Evolutionary conservation across 2,888 invertebrate genomes (phyloP).

Genomic region (Caenorhabditis sp.): DNA sequence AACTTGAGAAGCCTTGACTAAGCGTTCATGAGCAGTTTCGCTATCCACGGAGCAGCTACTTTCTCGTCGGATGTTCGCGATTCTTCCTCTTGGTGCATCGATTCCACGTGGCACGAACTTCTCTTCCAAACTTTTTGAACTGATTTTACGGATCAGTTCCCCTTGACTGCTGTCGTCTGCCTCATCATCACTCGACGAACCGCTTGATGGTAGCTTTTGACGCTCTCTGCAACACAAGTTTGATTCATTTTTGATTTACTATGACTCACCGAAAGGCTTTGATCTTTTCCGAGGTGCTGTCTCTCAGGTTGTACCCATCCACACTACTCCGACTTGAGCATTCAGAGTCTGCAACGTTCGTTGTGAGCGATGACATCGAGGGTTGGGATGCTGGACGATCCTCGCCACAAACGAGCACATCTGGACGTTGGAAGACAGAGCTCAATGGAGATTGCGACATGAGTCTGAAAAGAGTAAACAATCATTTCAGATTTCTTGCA

Average conservation of each 20-base stretch:
- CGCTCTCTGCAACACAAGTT: slow-evolving; percentile 21
- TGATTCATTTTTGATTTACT: neutral
- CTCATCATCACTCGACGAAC: slow-evolving; percentile 43
- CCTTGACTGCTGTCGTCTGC: slow-evolving; percentile 21
- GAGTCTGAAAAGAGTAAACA: slow-evolving; percentile 43
- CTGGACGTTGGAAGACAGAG: slow-evolving; percentile 63
- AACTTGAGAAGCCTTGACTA: slow-evolving; percentile 76
- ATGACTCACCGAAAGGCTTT: slow-evolving; percentile 43
- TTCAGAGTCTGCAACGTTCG: slow-evolving; percentile 69
- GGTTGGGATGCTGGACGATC: slow-evolving; percentile 48
- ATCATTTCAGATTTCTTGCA: neutral
- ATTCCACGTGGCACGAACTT: slow-evolving; percentile 62
- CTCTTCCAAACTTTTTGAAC: slow-evolving; percentile 42
- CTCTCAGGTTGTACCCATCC: slow-evolving; percentile 65
- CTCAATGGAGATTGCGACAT: slow-evolving; percentile 65
- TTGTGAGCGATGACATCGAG: slow-evolving; percentile 46
- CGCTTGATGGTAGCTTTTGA: slow-evolving; percentile 23
- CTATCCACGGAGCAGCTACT: slow-evolving; percentile 77
- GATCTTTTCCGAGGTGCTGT: slow-evolving; percentile 57
- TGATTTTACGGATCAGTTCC: slow-evolving; percentile 35
- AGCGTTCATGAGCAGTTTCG: slow-evolving; percentile 78
- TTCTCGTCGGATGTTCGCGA: slow-evolving; percentile 80
- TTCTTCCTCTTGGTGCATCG: slow-evolving; percentile 74
- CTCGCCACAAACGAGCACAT: slow-evolving; percentile 44
- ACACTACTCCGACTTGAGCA: slow-evolving; percentile 69